phyloP scores from a whole-genome alignment of 2,113 vertebrate species.

The Sceloporus tristichus region DNA sequence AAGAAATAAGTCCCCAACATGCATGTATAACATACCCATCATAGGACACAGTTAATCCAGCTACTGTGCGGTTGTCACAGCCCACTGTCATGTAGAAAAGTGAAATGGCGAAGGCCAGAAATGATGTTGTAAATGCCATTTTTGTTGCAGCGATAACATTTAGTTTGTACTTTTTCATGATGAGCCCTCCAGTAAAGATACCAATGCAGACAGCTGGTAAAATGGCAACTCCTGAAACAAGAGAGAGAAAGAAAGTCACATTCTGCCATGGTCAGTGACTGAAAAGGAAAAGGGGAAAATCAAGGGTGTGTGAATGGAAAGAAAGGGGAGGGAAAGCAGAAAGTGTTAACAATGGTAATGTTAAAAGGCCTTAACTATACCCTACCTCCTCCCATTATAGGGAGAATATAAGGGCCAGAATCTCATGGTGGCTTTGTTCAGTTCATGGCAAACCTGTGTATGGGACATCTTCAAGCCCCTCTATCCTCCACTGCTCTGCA shows the following conservation, averaged over 20 bases:
- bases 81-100: constrained; percentile 78
- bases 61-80: constrained; percentile 84
- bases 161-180: constrained; percentile 90
- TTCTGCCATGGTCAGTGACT: background rate
- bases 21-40: constrained; percentile 82
- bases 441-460: too few relatives aligned
- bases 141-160: constrained; percentile 81
- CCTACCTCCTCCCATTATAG: background rate
- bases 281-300: background rate
- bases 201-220: constrained; percentile 83
- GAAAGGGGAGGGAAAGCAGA: background rate
- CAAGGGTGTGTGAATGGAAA: background rate
- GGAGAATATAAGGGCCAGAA: too few relatives aligned
- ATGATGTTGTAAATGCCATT: constrained; percentile 76
- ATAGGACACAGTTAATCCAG: constrained; percentile 90
- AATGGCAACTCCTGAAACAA: constrained; percentile 80
- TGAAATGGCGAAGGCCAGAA: constrained; percentile 62
- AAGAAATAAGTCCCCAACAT: too few relatives aligned
- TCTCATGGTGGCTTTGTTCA: too few relatives aligned
- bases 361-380: background rate
- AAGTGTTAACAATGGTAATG: background rate
- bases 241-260: background rate
- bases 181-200: constrained; percentile 87
- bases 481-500: too few relatives aligned
- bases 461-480: too few relatives aligned